phyloP scores from a whole-genome alignment of 2,113 vertebrate species.

The Cheirogaleus medius region DNA sequence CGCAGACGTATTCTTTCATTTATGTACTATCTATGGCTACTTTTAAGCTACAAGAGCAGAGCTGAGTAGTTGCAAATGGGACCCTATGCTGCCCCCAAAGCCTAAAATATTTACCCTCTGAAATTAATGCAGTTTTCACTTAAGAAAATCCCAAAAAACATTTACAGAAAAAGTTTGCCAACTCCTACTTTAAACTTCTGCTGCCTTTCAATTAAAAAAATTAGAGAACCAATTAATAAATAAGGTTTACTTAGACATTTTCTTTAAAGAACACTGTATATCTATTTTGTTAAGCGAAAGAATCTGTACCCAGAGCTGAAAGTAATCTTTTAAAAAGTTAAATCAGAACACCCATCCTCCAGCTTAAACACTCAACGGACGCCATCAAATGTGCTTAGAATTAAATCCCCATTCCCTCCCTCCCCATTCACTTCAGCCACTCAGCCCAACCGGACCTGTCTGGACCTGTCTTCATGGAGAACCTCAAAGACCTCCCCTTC shows the following conservation, averaged over 20 bases:
- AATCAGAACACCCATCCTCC: neutral
- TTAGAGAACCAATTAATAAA: neutral
- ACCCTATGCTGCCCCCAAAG: neutral
- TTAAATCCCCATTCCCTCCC: neutral
- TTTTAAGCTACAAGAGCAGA: neutral
- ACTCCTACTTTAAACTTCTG: neutral
- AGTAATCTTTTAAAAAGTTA: neutral
- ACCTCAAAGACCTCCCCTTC: neutral
- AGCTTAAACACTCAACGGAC: neutral
- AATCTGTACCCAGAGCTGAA: neutral
- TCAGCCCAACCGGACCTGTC: neutral
- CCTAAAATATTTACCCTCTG: neutral
- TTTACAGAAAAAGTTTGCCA: neutral
- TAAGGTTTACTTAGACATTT: neutral
- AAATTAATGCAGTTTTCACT: slow-evolving; percentile 6
- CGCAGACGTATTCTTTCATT: neutral
- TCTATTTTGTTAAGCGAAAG: neutral
- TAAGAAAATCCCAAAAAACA: too few relatives aligned
- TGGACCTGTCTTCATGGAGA: neutral
- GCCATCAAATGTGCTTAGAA: neutral
- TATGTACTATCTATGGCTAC: neutral
- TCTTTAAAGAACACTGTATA: neutral
- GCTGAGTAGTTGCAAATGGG: neutral
- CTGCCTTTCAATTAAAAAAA: slow-evolving; percentile 21
- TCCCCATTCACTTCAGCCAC: neutral